Evolutionary conservation across 2,113 vertebrate species (phyloP).

Genomic region (Mesoclemmys tuberculata): DNA sequence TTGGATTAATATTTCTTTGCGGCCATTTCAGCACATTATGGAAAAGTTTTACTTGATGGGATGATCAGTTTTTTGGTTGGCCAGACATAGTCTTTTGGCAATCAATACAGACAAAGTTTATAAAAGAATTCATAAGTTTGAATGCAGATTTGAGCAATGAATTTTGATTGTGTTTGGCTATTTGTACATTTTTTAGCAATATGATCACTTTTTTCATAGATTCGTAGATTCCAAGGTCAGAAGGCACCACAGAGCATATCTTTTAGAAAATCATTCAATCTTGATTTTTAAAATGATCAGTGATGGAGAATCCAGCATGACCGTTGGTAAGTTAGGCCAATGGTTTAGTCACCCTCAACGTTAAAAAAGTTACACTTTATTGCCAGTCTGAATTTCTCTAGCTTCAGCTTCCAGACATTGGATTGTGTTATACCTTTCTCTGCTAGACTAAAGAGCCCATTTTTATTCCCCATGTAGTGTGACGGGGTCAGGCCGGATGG

Average conservation of each 20-base stretch:
- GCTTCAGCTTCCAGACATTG: neutral
- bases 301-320: neutral
- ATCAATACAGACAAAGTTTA: constrained; percentile 45
- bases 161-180: constrained; percentile 66
- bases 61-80: neutral
- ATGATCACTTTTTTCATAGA: constrained; percentile 56
- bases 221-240: neutral
- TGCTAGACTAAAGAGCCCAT: neutral
- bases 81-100: neutral
- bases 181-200: constrained; percentile 74
- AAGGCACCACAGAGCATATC: neutral
- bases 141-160: constrained; percentile 67
- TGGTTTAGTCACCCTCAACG: neutral
- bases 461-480: neutral
- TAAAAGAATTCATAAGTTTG: constrained; percentile 57
- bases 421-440: neutral
- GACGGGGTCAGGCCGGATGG: no score
- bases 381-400: neutral
- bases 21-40: neutral
- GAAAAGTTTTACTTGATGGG: neutral
- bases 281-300: neutral
- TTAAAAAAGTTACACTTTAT: neutral
- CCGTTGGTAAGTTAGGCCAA: neutral
- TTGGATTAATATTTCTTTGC: neutral
- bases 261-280: neutral